Evolutionary conservation across 2,797 vertebrate genomes (phyloP).

Genomic region (Pelodytes ibericus): DNA sequence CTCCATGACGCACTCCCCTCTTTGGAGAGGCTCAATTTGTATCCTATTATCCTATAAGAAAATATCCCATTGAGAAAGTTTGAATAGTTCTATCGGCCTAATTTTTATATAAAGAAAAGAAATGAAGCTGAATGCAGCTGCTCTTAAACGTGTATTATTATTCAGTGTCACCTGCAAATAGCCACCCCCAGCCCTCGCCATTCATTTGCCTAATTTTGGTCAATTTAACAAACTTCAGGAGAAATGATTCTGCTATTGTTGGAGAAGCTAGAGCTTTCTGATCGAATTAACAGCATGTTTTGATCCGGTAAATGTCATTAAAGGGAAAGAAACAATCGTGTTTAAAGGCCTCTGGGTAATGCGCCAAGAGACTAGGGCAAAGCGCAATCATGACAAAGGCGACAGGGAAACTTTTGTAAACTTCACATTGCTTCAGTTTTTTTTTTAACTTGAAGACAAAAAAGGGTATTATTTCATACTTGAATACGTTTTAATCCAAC

Average conservation of each 20-base stretch:
- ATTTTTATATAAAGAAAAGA: conserved; percentile 91
- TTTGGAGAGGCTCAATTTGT: conserved; percentile 99
- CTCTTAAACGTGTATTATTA: conserved; percentile 87
- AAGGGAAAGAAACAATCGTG: conserved; percentile 98
- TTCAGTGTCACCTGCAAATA: conserved; percentile 95
- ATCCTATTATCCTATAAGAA: conserved; percentile 99
- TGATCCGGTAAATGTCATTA: conserved; percentile 99
- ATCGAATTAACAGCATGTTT: conserved; percentile 99
- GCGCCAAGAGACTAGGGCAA: conserved; percentile 98
- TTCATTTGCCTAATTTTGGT: conserved; percentile 99
- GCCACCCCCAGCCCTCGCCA: conserved; percentile 93
- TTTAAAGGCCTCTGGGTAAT: conserved; percentile 94
- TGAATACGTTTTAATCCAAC: conserved; percentile 99
- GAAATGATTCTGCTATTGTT: conserved; percentile 99
- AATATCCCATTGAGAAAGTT: conserved; percentile 97
- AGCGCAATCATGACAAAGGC: conserved; percentile 95
- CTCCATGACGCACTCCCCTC: conserved; percentile 69
- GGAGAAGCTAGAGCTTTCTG: conserved; percentile 97
- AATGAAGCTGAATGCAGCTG: conserved; percentile 99
- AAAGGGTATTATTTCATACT: conserved; percentile 99
- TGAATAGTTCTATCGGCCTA: conserved; percentile 98
- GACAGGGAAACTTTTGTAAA: conserved; percentile 96
- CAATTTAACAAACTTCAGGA: conserved; percentile 99
- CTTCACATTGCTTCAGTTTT: conserved; percentile 93
- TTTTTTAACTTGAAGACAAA: conserved; percentile 85